Evolutionary conservation across 2,797 vertebrate species (phyloP).

Genomic region (Mustela erminea): DNA sequence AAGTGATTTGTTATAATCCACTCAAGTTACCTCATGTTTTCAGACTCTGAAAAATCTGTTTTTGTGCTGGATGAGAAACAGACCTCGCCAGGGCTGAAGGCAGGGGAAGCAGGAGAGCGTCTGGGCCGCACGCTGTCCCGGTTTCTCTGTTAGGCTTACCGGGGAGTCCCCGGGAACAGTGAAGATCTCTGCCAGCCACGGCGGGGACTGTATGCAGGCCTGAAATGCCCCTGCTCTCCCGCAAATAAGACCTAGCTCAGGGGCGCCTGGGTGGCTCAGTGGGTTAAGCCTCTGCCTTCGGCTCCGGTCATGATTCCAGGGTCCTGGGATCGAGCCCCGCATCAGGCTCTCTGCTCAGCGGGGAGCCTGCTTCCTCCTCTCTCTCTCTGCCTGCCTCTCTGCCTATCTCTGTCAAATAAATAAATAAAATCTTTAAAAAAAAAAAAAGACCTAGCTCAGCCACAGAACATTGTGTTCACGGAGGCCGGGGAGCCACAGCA

Average conservation of each 20-base stretch:
- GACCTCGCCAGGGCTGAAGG: neutral
- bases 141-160: neutral
- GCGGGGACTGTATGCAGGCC: neutral
- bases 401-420: no score
- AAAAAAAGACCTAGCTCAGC: conserved; percentile 35
- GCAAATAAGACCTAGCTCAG: conserved; percentile 52
- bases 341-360: no score
- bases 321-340: no score
- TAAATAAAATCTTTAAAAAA: no score
- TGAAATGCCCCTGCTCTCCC: neutral
- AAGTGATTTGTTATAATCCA: neutral
- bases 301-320: no score
- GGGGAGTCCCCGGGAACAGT: neutral
- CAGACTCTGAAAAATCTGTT: neutral
- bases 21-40: neutral
- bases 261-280: no score
- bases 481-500: neutral
- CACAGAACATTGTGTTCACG: neutral
- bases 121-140: fast-evolving
- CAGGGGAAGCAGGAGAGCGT: neutral
- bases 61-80: neutral
- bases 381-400: no score
- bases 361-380: no score
- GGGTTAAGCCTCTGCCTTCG: no score
- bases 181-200: neutral